Evolutionary conservation across 1,140 invertebrate species (phyloP), one percentile per base, ranked within the genome.

Genomic region (Penaeus chinensis): DNA sequence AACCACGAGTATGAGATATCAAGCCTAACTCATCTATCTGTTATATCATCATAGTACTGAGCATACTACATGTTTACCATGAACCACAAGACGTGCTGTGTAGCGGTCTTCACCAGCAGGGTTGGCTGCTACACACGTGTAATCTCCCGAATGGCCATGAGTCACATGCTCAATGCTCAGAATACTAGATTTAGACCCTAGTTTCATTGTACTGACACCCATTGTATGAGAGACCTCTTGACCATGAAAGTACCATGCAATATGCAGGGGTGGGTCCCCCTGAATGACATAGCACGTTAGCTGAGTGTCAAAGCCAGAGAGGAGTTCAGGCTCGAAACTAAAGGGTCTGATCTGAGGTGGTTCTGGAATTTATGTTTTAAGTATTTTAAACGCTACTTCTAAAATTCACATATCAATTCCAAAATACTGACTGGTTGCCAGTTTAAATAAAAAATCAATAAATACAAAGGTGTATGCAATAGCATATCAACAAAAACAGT

Each of bases 241-340:
- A 91, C 94, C 94, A 90, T 96, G 94, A 90, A 96, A 95, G 82
- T 94, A 94, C 96, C 96, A 97, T 65, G 93, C 92, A 89, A 97
- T 96, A 85, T 95, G 94, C 82, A 97, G 93, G 2, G 96, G 96
- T 85, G 95, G 93, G 91, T 97, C 96, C 60, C 96, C 96, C 92
- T 97, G 97, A 90, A 95, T 95, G 10, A 98, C 95, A 32, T 95
- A 95, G 92, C 97, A 98, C 19, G 94, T 94, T 63, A 96, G 92
- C 90, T 94, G 93, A 69, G 93, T 93, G 84, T 93, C 93, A 85
- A 93, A 93, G 8, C 94, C 94, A 88, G 92, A 91, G 82, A 89
- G 77, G 32, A 92, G 80, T 27, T 88, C 86, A 19, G 82, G 71
- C 62, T 90, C 89, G 69, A 88, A 88, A 65, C 71, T 61, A 85